Conservation (phyloP, 2,888 invertebrate species). For the Rhopalosiphum nymphaeae region DNA sequence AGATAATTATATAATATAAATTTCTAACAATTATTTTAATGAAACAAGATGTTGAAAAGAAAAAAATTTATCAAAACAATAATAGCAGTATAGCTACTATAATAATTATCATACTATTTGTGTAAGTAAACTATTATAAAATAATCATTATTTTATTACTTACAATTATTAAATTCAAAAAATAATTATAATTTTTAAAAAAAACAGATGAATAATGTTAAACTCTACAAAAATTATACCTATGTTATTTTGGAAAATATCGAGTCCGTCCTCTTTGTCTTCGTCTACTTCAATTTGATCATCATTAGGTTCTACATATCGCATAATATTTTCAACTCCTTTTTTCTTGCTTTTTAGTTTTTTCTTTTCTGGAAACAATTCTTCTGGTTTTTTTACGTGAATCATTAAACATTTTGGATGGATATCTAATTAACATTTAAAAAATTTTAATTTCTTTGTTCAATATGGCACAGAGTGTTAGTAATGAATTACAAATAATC, state of each 20-base stretch:
- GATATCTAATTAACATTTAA: conserved; percentile 19
- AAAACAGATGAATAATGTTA: not conserved
- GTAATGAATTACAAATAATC: not conserved
- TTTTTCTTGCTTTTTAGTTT: not conserved
- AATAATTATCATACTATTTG: not conserved
- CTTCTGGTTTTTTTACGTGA: conserved; percentile 36
- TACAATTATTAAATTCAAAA: not conserved
- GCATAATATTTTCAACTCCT: not conserved
- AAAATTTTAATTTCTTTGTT: not conserved
- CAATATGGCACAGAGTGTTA: not conserved
- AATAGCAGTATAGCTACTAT: not conserved
- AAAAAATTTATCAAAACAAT: not conserved
- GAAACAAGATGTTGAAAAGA: not conserved
- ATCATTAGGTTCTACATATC: not conserved
- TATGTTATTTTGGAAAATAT: conserved; percentile 28
- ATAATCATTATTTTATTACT: not conserved
- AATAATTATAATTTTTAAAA: not conserved
- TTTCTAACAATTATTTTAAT: not conserved
- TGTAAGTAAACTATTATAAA: not conserved
- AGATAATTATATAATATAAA: not conserved
- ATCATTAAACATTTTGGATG: conserved; percentile 54
- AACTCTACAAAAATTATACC: not conserved
- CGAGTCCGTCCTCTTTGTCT: not conserved
- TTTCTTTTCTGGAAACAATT: not conserved
- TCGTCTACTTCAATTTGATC: not conserved